Base-by-base conservation (phyloP, 2,888 invertebrate species). In the Phoenoteleia sp. region DNA sequence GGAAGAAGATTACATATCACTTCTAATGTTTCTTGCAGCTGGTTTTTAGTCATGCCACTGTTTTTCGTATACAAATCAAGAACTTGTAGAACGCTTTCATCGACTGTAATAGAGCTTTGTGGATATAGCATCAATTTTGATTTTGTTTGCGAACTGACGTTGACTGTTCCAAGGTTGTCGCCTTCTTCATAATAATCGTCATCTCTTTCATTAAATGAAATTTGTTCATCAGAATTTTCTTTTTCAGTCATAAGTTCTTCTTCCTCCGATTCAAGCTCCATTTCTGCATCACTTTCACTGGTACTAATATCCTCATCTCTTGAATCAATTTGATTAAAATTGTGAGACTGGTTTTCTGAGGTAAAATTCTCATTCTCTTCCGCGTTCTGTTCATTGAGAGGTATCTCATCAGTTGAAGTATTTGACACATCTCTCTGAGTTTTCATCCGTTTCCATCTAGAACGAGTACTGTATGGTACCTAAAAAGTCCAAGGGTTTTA, bases 1-100 rank as follows among this genome's bases (percentile, higher is more conserved):
- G 81, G 75, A 17, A 76, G 67, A 36, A 75, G n/a, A 15, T 58
- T 23, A 17, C 42, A 60, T 13, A 60, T 39, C n/a, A 25, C 27
- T 25, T n/a, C 1, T n/a, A 25, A 45, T 15, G 45, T 64, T 15
- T 45, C 15, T 45, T 64, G 25, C 42, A 45, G 17, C n/a, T 64
- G 42, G 19, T 11, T 19, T 64, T 64, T 64, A 9, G 23, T 42
- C 39, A 62, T 23, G n/a, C 6, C 19, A 33, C n/a, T 62, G 17
- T 42, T 21, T 7, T 39, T 39, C 7, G 45, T 27, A 64, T 64
- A 64, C 25, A 64, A 64, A 25, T 64, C 45, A 25, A 64, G 2
- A 45, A 64, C 45, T 27, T 64, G 17, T 23, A 64, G 25, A n/a
- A 64, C 19, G 27, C 45, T 45, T 23, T 64, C 25, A 1, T 64